Percentiles rank a stretch among this genome's conserved stretches.
These are phyloP conservation scores for Tinamus major DNA, from an alignment of 2,797 vertebrate genomes.

Conservation along the genomic window DNA sequence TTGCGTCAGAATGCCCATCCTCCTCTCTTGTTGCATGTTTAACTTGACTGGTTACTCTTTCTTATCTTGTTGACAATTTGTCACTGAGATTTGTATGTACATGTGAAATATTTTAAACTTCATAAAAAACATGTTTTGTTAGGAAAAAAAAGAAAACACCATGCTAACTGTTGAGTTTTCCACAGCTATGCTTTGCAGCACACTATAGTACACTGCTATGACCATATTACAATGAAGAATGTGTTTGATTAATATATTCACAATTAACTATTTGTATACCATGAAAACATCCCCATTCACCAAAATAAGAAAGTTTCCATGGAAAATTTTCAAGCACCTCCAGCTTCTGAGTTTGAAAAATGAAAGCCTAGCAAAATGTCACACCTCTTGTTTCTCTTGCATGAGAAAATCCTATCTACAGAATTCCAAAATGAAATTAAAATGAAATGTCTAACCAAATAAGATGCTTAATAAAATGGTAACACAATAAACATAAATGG, in stretches of 20 bases:
- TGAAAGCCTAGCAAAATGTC: neutral
- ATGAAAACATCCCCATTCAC: neutral
- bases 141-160: neutral
- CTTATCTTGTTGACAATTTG: neutral
- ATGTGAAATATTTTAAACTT: neutral
- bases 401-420: neutral
- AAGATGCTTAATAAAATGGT: neutral
- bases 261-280: neutral
- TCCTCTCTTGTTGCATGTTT: neutral
- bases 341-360: neutral
- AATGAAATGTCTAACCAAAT: neutral
- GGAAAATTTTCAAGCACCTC: neutral
- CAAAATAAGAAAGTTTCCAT: neutral
- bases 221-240: neutral
- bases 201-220: neutral
- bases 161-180: neutral
- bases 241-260: neutral
- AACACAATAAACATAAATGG: neutral
- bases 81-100: neutral
- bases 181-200: neutral
- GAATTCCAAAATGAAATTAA: neutral
- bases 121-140: neutral
- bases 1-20: neutral
- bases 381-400: too few relatives aligned
- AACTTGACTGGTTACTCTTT: neutral